phyloP scores from a whole-genome alignment of 2,797 vertebrate genomes.

The Amphiprion clarkii region DNA sequence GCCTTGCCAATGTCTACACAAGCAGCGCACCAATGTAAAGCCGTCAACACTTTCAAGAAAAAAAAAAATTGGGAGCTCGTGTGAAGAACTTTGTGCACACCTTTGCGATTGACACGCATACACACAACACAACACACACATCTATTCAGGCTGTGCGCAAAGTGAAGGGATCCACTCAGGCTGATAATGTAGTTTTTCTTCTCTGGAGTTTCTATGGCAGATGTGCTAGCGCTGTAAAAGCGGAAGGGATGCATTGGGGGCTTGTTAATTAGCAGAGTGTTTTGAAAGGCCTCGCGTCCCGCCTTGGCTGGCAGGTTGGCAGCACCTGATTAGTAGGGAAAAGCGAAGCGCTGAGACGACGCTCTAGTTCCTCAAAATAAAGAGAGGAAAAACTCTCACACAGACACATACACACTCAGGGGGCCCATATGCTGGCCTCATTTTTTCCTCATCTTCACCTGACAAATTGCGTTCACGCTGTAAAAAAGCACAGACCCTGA shows the following conservation, averaged over 20 bases:
- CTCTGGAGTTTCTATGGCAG: slow-evolving; percentile 78
- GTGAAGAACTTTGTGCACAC: slow-evolving; percentile 65
- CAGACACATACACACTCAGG: slow-evolving; percentile 35
- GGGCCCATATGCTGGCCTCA: slow-evolving; percentile 73
- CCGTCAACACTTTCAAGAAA: slow-evolving; percentile 56
- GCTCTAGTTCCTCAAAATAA: slow-evolving; percentile 83
- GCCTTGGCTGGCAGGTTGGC: slow-evolving; percentile 87
- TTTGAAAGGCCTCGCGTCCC: slow-evolving; percentile 81
- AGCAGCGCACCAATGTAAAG: slow-evolving; percentile 63
- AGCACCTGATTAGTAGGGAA: slow-evolving; percentile 86
- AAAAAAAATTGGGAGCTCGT: slow-evolving; percentile 48
- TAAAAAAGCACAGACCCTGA: slow-evolving; percentile 61
- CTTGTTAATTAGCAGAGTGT: slow-evolving; percentile 85
- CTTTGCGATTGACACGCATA: slow-evolving; percentile 64
- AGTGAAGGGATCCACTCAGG: slow-evolving; percentile 73
- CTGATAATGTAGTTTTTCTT: slow-evolving; percentile 81
- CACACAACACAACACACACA: slow-evolving; percentile 70
- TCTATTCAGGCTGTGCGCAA: slow-evolving; percentile 68
- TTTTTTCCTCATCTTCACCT: slow-evolving; percentile 76
- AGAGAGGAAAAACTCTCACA: slow-evolving; percentile 60
- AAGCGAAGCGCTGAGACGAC: slow-evolving; percentile 73
- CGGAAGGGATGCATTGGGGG: slow-evolving; percentile 75
- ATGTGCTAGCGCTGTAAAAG: slow-evolving; percentile 76
- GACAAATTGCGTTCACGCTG: slow-evolving; percentile 77
- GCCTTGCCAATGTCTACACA: slow-evolving; percentile 74